These are phyloP conservation scores for Perithous albicinctus DNA, from an alignment of 2,888 invertebrate species.

Conservation along the genomic window DNA sequence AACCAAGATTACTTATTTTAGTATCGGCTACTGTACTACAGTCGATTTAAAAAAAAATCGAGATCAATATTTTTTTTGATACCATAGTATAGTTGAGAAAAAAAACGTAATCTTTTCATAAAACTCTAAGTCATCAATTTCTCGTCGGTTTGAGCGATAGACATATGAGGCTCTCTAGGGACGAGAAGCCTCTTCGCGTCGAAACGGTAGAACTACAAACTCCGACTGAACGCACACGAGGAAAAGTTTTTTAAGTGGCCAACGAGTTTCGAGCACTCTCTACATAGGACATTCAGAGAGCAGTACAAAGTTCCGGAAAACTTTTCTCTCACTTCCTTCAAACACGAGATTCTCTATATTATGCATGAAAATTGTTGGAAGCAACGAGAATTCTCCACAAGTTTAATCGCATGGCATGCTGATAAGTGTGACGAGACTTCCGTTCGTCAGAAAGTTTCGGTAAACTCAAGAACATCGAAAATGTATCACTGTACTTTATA, in stretches of 20 bases:
- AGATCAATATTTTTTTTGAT: neutral
- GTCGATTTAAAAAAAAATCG: too few species aligned
- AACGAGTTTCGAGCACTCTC: neutral
- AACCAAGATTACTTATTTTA: too few species aligned
- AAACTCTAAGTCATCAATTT: neutral
- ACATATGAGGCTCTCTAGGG: neutral
- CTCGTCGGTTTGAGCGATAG: neutral
- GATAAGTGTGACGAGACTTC: conserved; percentile 3
- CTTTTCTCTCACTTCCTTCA: neutral
- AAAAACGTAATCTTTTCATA: neutral
- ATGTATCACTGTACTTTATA: neutral
- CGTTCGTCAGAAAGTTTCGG: conserved; percentile 5
- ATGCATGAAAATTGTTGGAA: neutral
- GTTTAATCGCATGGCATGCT: conserved; percentile 1
- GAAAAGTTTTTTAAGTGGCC: conserved; percentile 15
- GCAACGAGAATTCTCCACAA: conserved; percentile 9
- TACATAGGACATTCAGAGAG: neutral
- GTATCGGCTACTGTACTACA: too few species aligned
- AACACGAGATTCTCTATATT: neutral
- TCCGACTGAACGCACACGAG: neutral
- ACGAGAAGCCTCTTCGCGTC: neutral
- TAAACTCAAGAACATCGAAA: neutral
- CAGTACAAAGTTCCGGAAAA: neutral
- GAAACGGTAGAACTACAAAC: conserved; percentile 17
- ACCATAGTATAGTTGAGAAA: neutral